These are phyloP conservation scores for Triplophysa rosa DNA, from an alignment of 2,113 vertebrate genomes.

Conservation along the genomic window DNA sequence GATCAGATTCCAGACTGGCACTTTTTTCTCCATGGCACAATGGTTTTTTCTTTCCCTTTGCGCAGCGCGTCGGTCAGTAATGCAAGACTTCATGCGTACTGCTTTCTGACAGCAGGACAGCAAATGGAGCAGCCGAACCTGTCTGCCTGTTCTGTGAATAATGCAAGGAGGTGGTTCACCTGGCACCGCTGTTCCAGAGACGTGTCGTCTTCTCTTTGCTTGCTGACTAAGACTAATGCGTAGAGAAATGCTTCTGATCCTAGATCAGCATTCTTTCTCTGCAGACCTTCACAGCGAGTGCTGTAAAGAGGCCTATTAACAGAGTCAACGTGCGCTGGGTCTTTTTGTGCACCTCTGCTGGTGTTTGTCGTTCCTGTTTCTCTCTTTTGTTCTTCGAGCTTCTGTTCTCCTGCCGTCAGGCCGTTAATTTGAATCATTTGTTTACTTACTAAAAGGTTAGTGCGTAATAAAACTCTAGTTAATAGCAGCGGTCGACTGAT, in stretches of 20 bases:
- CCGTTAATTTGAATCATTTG: constrained; percentile 24
- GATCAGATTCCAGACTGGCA: too few relatives aligned
- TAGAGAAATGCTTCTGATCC: constrained; percentile 13
- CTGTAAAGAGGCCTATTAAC: constrained; percentile 32
- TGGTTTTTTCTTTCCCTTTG: background rate
- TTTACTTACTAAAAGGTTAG: constrained; percentile 36
- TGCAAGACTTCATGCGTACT: constrained; percentile 73
- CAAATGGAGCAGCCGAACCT: constrained; percentile 68
- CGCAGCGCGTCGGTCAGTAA: constrained; percentile 65
- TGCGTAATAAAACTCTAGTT: constrained; percentile 10
- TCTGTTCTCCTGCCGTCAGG: background rate
- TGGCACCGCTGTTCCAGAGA: constrained; percentile 44
- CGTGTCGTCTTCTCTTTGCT: constrained; percentile 42
- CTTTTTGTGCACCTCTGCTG: background rate
- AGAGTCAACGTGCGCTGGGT: constrained; percentile 26
- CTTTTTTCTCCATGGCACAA: too few relatives aligned
- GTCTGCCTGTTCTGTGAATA: constrained; percentile 71
- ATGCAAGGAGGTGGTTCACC: constrained; percentile 61
- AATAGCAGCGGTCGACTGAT: background rate
- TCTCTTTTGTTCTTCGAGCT: constrained; percentile 1
- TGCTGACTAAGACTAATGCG: constrained; percentile 26
- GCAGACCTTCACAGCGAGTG: constrained; percentile 44
- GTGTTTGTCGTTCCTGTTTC: constrained; percentile 40
- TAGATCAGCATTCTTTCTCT: constrained; percentile 48
- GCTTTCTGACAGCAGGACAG: constrained; percentile 65